Percentiles rank a stretch among this genome's conserved stretches.
Evolutionary conservation across 2,113 vertebrate genomes (phyloP).

Genomic region (Kryptolebias marmoratus): DNA sequence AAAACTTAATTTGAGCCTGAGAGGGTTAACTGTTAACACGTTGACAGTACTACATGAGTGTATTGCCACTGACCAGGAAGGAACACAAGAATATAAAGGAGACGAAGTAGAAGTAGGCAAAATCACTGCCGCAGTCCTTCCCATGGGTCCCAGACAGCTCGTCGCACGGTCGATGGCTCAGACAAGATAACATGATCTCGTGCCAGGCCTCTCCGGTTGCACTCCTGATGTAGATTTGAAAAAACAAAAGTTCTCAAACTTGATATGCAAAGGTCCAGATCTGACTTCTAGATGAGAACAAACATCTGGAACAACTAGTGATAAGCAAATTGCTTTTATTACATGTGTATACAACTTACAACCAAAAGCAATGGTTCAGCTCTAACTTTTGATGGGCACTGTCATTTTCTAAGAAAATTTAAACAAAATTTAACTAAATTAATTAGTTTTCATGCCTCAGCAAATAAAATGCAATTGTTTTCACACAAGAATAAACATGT

Average conservation of each 20-base stretch:
- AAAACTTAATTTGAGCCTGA: too few species aligned
- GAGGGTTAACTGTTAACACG: too few species aligned
- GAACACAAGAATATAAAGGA: slow-evolving; percentile 98
- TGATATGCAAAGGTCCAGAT: neutral
- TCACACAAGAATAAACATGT: too few species aligned
- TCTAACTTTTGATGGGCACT: too few species aligned
- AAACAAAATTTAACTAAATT: too few species aligned
- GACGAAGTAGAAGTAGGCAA: slow-evolving; percentile 98
- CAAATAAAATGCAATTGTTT: too few species aligned
- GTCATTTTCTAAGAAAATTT: too few species aligned
- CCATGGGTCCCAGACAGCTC: slow-evolving; percentile 77
- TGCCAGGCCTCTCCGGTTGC: slow-evolving; percentile 97
- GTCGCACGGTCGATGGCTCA: slow-evolving; percentile 88
- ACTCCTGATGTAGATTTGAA: slow-evolving; percentile 79
- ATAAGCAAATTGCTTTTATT: neutral
- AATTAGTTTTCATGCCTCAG: too few species aligned
- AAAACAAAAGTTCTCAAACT: neutral
- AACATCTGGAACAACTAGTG: neutral
- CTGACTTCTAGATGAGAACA: neutral
- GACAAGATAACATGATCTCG: slow-evolving; percentile 94
- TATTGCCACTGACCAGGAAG: slow-evolving; percentile 88
- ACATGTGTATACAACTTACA: too few species aligned
- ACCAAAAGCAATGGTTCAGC: too few species aligned
- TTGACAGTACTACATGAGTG: neutral
- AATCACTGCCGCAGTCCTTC: slow-evolving; percentile 92